Conservation (phyloP, 2,797 vertebrate genomes). For the Smutsia gigantea region DNA sequence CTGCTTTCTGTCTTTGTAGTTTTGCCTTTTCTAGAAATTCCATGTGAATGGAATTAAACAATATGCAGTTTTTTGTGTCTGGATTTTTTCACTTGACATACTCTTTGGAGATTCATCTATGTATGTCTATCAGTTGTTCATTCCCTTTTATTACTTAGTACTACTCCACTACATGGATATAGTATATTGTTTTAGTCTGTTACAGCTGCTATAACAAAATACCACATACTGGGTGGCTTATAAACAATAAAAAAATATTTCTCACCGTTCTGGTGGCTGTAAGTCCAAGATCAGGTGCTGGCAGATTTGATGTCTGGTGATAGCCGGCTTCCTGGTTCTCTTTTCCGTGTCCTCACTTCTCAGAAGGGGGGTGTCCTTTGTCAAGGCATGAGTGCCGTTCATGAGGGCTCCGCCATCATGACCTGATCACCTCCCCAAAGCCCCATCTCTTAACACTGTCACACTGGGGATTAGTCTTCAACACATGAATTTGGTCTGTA, state of each 20-base stretch:
- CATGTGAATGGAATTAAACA: neutral
- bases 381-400: neutral
- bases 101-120: neutral
- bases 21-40: slow-evolving; percentile 2
- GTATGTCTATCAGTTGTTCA: neutral
- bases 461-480: neutral
- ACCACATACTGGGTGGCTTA: neutral
- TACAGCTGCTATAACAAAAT: neutral
- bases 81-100: neutral
- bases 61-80: neutral
- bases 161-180: neutral
- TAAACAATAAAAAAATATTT: neutral
- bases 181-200: neutral
- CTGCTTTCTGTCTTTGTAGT: neutral
- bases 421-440: neutral
- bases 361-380: neutral
- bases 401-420: neutral
- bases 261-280: neutral
- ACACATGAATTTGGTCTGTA: neutral
- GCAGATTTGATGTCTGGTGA: neutral
- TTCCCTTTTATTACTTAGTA: neutral
- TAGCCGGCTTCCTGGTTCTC: neutral
- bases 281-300: neutral
- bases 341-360: neutral
- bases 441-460: neutral